Conservation (phyloP, 35 echinoderm and acorn worm genomes). For the Ptychodera flava region DNA sequence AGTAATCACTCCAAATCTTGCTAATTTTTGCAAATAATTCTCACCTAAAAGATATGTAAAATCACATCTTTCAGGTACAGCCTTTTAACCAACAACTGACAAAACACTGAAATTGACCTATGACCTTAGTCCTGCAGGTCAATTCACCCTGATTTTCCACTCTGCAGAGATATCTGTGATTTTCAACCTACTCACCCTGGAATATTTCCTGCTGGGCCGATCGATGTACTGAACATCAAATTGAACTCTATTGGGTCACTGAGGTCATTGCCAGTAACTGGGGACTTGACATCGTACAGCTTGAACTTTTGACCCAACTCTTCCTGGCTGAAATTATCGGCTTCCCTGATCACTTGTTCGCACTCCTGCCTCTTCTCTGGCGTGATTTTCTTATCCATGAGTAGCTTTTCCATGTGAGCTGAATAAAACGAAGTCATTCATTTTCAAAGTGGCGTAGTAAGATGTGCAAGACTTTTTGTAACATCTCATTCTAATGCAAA, state of each 20-base stretch:
- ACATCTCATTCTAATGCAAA: no score
- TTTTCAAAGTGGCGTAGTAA: no score
- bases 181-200: slow-evolving; percentile 85
- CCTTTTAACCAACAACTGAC: no score
- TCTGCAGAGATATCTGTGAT: no score
- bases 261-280: slow-evolving; percentile 74
- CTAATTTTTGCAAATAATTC: no score
- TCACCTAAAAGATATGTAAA: no score
- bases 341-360: slow-evolving; percentile 40
- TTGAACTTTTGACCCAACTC: slow-evolving; percentile 50
- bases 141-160: no score
- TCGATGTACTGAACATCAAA: slow-evolving; percentile 85
- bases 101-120: no score
- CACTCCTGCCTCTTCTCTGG: slow-evolving; percentile 47
- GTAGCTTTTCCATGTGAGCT: slow-evolving; percentile 84
- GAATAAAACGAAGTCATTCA: background rate
- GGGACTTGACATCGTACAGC: slow-evolving; percentile 81
- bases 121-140: no score
- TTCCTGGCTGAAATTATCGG: slow-evolving; percentile 73
- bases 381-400: slow-evolving; percentile 63
- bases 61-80: no score
- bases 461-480: no score
- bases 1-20: no score
- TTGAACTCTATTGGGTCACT: slow-evolving; percentile 91
- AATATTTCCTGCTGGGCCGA: slow-evolving; percentile 75